A percentile compares a stretch with the other conserved stretches of the same genome.
phyloP scores from a whole-genome alignment of 2,888 invertebrate genomes.

The Exocentrus adspersus region DNA sequence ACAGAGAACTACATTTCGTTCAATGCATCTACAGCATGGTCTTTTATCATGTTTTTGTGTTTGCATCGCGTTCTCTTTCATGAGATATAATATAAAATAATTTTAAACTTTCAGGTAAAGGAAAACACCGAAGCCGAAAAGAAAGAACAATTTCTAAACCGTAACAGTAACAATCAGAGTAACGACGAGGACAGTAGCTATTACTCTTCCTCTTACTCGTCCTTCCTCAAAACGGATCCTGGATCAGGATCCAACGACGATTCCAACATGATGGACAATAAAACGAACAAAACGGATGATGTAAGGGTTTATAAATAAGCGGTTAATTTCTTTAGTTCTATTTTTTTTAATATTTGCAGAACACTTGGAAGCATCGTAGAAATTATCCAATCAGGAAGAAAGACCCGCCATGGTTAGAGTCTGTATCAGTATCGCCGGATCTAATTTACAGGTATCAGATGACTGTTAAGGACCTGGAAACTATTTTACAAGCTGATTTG shows the following conservation, averaged over 20 bases:
- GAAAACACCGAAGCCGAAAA: slow-evolving; percentile 10
- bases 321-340: background rate
- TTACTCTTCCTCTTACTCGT: slow-evolving; percentile 77
- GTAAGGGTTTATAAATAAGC: slow-evolving; percentile 44
- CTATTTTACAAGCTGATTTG: slow-evolving; percentile 72
- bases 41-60: too few species aligned
- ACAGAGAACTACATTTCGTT: too few species aligned
- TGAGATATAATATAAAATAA: too few species aligned
- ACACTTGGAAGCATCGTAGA: slow-evolving; percentile 64
- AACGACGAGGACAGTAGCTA: slow-evolving; percentile 71
- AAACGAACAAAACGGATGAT: slow-evolving; percentile 50
- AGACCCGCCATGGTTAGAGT: slow-evolving; percentile 75
- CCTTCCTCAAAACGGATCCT: slow-evolving; percentile 75
- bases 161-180: slow-evolving; percentile 33
- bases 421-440: slow-evolving; percentile 73
- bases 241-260: slow-evolving; percentile 63
- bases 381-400: slow-evolving; percentile 62
- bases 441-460: slow-evolving; percentile 78
- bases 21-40: too few species aligned
- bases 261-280: slow-evolving; percentile 53
- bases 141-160: slow-evolving; percentile 25
- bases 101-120: slow-evolving; percentile 16
- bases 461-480: slow-evolving; percentile 66
- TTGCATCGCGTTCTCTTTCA: too few species aligned
- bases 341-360: slow-evolving; percentile 40